Evolutionary conservation across 2,113 vertebrate species (phyloP), one percentile per base, ranked within the genome.

Genomic region (Perccottus glenii): DNA sequence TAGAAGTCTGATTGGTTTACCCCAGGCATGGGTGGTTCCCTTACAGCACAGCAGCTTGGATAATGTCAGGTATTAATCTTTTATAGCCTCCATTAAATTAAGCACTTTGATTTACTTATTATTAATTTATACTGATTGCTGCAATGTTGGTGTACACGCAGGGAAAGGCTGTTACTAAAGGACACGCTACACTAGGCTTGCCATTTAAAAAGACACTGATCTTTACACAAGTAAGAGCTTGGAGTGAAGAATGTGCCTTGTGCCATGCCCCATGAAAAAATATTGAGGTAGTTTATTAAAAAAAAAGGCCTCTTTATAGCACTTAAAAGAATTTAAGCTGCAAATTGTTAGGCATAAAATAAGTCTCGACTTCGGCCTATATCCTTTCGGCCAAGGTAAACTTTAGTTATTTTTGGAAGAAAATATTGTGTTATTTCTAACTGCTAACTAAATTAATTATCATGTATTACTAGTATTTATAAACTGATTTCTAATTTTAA

Each of bases 11-110:
- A 88, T 88, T 87, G 87, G 83, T 86, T 90, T 81, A 79, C 82
- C 82, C 85, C 80, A 42, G 77, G 80, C 88, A 47, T 72, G 87
- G 81, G 81, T 70, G 87, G 81, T 60, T 81, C 82, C 77, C 75
- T 72, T 64, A 71, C 77, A 80, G 79, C 76, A 69, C 73, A 78
- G 85, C 87, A 85, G 88, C 85, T 80, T 84, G 86, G 83, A 80
- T 88, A 90, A 90, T 90, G 90, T 89, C 90, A 91, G 63, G 59
- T 86, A 91, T 91, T 85, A 91, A 91, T 91, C 75, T 90, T 91
- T 91, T 75, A 91, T 89, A 63, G 77, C 74, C 78, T 59, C 81
- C 78, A 82, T 90, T 87, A 88, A 91, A 85, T 88, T 86, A 85
- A 81, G 77, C 86, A 84, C 88, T 90, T 91, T 89, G 87, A 89